A percentile compares a stretch with the other conserved stretches of the same genome.
These are phyloP conservation scores for Brachionus calyciflorus DNA, from an alignment of 1,140 invertebrate genomes.

Conservation along the genomic window DNA sequence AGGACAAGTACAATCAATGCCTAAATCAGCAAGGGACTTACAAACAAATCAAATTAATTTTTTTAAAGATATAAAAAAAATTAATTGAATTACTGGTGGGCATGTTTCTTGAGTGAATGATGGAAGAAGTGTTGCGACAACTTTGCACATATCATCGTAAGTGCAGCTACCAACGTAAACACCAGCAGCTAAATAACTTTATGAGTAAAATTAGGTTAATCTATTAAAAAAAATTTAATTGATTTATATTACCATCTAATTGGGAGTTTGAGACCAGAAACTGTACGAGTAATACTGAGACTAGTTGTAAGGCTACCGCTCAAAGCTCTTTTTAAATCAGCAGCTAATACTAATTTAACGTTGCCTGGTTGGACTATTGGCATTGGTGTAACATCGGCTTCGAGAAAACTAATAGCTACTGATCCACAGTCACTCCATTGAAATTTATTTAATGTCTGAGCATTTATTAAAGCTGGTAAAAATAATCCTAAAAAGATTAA, in stretches of 20 bases:
- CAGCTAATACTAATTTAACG: neutral
- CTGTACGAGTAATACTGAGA: slow-evolving; percentile 23
- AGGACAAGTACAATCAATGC: slow-evolving; percentile 37
- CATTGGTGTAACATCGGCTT: slow-evolving; percentile 31
- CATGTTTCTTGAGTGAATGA: slow-evolving; percentile 25
- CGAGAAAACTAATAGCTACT: neutral
- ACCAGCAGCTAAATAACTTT: slow-evolving; percentile 35
- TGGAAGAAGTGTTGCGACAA: slow-evolving; percentile 32
- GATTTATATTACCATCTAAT: slow-evolving; percentile 15
- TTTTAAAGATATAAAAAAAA: neutral
- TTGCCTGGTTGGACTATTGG: slow-evolving; percentile 43
- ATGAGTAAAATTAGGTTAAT: neutral
- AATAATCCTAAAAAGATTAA: no score
- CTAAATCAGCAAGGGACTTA: neutral
- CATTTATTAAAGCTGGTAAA: slow-evolving; percentile 1
- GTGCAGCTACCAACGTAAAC: slow-evolving; percentile 38
- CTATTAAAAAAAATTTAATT: neutral
- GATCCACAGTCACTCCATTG: slow-evolving; percentile 42
- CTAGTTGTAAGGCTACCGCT: neutral
- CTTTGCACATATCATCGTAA: slow-evolving; percentile 35
- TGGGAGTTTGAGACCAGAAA: slow-evolving; percentile 38
- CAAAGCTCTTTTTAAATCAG: slow-evolving; percentile 17
- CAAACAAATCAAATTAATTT: neutral
- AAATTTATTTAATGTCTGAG: slow-evolving; percentile 24
- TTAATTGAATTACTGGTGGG: neutral